These are phyloP conservation scores for Aix galericulata DNA, from an alignment of 2,113 vertebrate species.

Conservation along the genomic window DNA sequence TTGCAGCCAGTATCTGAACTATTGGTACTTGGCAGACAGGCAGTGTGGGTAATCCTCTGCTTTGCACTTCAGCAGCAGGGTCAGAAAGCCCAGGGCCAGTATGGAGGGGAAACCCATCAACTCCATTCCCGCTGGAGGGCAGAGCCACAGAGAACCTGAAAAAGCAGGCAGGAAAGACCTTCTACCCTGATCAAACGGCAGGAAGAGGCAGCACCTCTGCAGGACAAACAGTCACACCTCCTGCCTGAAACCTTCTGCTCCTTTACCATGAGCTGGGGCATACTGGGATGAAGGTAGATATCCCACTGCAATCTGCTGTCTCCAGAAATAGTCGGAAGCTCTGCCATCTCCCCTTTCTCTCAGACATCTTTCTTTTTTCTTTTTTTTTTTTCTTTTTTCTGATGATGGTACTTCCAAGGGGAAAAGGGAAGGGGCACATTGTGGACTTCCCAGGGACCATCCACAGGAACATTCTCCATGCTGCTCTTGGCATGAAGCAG, in stretches of 20 bases:
- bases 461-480: background rate
- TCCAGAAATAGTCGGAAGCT: background rate
- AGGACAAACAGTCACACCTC: background rate
- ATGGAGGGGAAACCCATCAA: background rate
- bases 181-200: background rate
- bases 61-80: rapidly evolving
- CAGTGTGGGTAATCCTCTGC: background rate
- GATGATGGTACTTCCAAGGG: background rate
- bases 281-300: background rate
- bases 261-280: background rate
- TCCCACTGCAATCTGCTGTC: background rate
- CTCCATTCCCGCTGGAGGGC: background rate
- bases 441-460: background rate
- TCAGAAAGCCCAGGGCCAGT: background rate
- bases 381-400: background rate
- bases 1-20: background rate
- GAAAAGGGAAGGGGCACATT: background rate
- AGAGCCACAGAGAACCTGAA: background rate
- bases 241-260: background rate
- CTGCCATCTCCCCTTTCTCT: background rate
- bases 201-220: background rate
- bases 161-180: rapidly evolving
- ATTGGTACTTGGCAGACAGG: background rate
- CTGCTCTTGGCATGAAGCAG: background rate
- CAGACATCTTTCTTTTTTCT: background rate